A percentile compares a stretch with the other conserved stretches of the same genome.
phyloP scores from a whole-genome alignment of 2,797 vertebrate genomes.

The Darevskia nairensis region DNA sequence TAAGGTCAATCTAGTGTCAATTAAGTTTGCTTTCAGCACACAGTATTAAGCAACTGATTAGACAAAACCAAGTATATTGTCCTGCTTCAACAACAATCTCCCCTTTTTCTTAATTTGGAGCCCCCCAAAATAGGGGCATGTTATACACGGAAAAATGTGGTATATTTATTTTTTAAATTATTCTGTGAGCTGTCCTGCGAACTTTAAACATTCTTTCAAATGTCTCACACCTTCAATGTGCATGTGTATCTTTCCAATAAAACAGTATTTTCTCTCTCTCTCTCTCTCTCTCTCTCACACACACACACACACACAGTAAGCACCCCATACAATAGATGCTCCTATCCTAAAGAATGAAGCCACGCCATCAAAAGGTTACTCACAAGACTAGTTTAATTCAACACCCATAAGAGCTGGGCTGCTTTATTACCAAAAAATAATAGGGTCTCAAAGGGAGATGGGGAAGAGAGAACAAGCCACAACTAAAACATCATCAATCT shows the following conservation, averaged over 20 bases:
- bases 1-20: not conserved
- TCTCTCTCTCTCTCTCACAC: not conserved
- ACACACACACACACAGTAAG: not conserved
- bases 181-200: not conserved
- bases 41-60: not conserved
- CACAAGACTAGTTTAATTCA: slow-evolving; percentile 47
- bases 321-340: not conserved
- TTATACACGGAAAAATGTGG: no score
- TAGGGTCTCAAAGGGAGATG: not conserved
- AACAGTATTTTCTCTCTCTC: no score
- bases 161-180: not conserved
- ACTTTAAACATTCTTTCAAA: not conserved
- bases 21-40: not conserved
- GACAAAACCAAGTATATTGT: no score
- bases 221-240: no score
- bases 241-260: not conserved
- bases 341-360: not conserved
- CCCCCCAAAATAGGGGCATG: no score
- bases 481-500: slow-evolving; percentile 30
- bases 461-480: slow-evolving; percentile 25
- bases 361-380: not conserved
- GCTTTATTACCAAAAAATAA: slow-evolving; percentile 40
- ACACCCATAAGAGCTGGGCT: slow-evolving; percentile 39
- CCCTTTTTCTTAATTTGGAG: no score
- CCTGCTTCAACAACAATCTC: no score